A percentile compares a stretch with the other conserved stretches of the same genome.
These are phyloP conservation scores for Carollia perspicillata DNA, from an alignment of 2,113 vertebrate genomes.

Conservation along the genomic window DNA sequence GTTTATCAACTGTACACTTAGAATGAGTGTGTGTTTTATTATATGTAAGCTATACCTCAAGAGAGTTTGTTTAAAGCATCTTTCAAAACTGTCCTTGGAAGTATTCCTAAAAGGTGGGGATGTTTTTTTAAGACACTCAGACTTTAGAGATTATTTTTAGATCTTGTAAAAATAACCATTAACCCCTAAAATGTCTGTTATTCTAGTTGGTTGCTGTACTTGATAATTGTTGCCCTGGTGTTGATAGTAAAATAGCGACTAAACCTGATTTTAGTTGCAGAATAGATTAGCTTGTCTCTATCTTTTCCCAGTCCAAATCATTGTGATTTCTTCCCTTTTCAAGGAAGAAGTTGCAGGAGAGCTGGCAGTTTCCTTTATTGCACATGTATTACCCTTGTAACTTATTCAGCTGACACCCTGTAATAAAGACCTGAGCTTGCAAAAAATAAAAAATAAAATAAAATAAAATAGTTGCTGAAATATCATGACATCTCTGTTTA, in stretches of 20 bases:
- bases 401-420: background rate
- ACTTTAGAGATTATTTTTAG: background rate
- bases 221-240: background rate
- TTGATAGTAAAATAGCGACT: background rate
- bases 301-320: background rate
- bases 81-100: background rate
- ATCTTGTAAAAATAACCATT: background rate
- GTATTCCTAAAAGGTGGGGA: background rate
- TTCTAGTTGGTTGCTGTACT: background rate
- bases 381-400: background rate
- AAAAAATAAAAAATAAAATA: background rate
- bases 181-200: background rate
- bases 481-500: background rate
- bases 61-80: background rate
- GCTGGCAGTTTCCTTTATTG: background rate
- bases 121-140: background rate
- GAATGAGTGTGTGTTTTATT: background rate
- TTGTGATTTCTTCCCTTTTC: background rate
- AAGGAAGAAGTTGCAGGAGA: background rate
- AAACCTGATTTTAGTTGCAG: background rate
- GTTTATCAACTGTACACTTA: background rate
- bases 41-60: background rate
- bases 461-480: background rate
- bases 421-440: background rate
- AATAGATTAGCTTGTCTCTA: background rate